Evolutionary conservation across 2,113 vertebrate species (phyloP).

Genomic region (Trichechus manatus): DNA sequence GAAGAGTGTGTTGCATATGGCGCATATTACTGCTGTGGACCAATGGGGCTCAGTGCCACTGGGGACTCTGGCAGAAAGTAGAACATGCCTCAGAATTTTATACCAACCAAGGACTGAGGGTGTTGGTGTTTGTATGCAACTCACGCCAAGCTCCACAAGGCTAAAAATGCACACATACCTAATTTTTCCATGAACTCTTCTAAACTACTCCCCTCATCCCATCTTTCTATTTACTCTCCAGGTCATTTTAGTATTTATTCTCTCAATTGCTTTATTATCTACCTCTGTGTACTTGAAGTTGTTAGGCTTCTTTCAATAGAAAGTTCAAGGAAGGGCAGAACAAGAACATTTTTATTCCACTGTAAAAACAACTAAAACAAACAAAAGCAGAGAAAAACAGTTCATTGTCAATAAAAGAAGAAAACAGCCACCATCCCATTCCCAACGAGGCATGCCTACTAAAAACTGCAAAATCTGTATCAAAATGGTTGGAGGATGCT

Average conservation of each 20-base stretch:
- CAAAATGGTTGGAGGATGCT: background rate
- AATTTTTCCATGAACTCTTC: background rate
- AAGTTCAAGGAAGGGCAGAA: background rate
- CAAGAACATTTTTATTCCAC: background rate
- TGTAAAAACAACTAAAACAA: background rate
- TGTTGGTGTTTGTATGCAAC: background rate
- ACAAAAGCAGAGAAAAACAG: background rate
- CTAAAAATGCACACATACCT: background rate
- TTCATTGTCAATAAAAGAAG: background rate
- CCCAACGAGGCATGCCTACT: background rate
- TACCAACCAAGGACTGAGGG: background rate
- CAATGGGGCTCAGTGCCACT: background rate
- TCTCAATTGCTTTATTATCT: background rate
- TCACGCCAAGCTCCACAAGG: background rate
- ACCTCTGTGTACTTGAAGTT: background rate
- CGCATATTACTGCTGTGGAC: background rate
- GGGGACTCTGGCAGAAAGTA: background rate
- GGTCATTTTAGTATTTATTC: background rate
- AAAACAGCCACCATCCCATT: background rate
- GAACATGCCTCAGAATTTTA: background rate
- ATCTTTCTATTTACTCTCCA: background rate
- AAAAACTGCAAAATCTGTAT: background rate
- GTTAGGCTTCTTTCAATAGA: background rate
- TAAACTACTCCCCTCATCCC: background rate
- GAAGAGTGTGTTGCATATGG: background rate